These are phyloP conservation scores for Zaprionus africanus DNA, from an alignment of 1,140 invertebrate species.

Conservation along the genomic window DNA sequence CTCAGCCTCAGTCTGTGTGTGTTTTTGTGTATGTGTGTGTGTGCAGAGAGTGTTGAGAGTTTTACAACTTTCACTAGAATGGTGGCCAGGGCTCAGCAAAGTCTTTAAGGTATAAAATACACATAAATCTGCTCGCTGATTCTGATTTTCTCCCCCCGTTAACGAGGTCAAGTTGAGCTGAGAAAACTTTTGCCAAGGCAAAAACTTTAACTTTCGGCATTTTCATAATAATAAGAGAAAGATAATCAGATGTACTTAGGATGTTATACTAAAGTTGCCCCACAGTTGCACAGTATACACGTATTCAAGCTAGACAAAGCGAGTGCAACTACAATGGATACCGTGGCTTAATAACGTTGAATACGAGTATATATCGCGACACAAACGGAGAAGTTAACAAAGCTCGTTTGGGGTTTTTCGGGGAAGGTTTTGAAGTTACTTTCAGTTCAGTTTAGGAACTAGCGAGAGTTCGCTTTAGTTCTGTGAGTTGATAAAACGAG, in stretches of 20 bases:
- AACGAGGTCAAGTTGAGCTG: slow-evolving; percentile 48
- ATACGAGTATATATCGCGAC: no score
- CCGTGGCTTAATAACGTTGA: no score
- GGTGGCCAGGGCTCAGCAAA: not conserved
- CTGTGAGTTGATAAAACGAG: no score
- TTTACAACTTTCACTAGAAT: slow-evolving; percentile 32
- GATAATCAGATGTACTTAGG: slow-evolving; percentile 47
- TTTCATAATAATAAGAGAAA: slow-evolving; percentile 41
- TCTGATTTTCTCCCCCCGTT: slow-evolving; percentile 4
- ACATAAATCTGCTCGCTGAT: slow-evolving; percentile 31
- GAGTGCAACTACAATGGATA: not conserved
- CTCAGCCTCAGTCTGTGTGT: slow-evolving; percentile 24
- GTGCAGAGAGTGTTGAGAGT: slow-evolving; percentile 24
- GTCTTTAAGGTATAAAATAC: slow-evolving; percentile 31
- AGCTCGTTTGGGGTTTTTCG: no score
- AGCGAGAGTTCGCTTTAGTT: no score
- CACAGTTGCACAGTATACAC: not conserved
- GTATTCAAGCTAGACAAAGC: not conserved
- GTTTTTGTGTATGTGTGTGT: slow-evolving; percentile 2
- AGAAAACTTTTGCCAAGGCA: not conserved
- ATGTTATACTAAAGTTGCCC: slow-evolving; percentile 16
- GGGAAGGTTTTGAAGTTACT: no score
- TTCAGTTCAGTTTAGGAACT: no score
- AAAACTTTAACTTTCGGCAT: slow-evolving; percentile 39
- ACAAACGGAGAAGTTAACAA: no score